Conservation (phyloP, 2,888 invertebrate species). For the Lydus trimaculatus region DNA sequence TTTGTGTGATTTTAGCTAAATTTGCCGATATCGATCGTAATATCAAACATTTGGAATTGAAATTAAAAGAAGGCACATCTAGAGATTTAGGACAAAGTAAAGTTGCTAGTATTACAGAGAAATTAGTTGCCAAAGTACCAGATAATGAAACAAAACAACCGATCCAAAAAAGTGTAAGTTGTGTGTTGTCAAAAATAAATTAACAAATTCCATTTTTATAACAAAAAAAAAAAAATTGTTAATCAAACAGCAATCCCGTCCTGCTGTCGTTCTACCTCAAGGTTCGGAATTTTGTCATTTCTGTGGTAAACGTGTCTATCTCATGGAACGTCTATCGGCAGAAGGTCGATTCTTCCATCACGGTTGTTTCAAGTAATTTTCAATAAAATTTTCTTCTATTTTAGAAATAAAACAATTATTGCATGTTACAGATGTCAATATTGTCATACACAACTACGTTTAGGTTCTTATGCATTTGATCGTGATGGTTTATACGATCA, state of each 20-base stretch:
- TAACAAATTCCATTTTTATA: no score
- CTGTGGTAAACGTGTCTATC: constrained; percentile 90
- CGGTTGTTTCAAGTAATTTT: constrained; percentile 76
- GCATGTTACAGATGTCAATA: constrained; percentile 78
- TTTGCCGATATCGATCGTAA: constrained; percentile 77
- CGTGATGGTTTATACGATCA: constrained; percentile 72
- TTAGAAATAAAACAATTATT: constrained; percentile 5
- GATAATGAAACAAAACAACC: constrained; percentile 42
- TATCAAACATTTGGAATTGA: constrained; percentile 74
- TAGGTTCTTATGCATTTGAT: constrained; percentile 80
- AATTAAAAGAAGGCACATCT: constrained; percentile 79
- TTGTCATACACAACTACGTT: constrained; percentile 83
- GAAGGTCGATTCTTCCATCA: constrained; percentile 92
- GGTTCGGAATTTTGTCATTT: constrained; percentile 84
- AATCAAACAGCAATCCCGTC: constrained; percentile 63
- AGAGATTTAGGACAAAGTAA: constrained; percentile 75
- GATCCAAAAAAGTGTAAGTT: constrained; percentile 66
- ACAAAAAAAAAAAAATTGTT: no score
- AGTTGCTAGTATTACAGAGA: constrained; percentile 88
- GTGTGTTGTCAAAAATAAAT: neutral
- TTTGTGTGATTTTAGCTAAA: constrained; percentile 68
- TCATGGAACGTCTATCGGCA: constrained; percentile 90
- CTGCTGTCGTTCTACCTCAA: constrained; percentile 67
- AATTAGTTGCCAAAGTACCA: constrained; percentile 65
- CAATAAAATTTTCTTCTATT: constrained; percentile 4